These are phyloP conservation scores for Saccopteryx leptura DNA, from an alignment of 2,113 vertebrate genomes.

Conservation along the genomic window DNA sequence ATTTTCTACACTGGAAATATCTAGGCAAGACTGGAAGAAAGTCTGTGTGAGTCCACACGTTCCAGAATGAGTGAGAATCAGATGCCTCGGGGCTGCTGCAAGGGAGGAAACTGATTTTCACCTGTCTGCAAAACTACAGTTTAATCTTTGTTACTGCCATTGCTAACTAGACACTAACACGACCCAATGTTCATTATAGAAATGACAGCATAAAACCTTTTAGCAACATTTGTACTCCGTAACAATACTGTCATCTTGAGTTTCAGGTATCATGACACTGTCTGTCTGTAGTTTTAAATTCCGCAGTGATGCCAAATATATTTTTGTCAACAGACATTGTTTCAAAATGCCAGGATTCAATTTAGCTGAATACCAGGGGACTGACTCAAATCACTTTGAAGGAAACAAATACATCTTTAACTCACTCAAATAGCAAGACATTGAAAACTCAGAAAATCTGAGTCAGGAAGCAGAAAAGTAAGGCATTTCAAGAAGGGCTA, in stretches of 20 bases:
- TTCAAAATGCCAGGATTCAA: constrained; percentile 70
- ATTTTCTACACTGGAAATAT: constrained; percentile 37
- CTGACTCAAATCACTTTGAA: constrained; percentile 66
- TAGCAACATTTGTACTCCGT: not conserved
- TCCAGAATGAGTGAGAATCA: not conserved
- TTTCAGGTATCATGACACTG: not conserved
- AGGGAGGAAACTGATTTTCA: not conserved
- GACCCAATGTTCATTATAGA: not conserved
- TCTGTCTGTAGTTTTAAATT: constrained; percentile 57
- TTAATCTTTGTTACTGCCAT: constrained; percentile 1
- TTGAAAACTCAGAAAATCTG: constrained; percentile 53
- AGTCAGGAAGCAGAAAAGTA: not conserved
- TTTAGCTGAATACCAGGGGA: constrained; percentile 67
- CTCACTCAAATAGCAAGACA: constrained; percentile 1
- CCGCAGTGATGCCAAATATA: constrained; percentile 72
- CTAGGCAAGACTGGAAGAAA: constrained; percentile 8
- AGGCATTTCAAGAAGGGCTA: constrained; percentile 7
- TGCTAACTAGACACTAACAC: not conserved
- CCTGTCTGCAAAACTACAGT: not conserved
- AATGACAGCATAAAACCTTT: not conserved
- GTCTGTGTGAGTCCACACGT: not conserved
- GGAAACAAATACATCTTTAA: constrained; percentile 65
- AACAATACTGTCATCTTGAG: constrained; percentile 32
- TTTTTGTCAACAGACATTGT: constrained; percentile 70
- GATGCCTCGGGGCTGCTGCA: not conserved